Conservation (phyloP, 2,113 vertebrate species). For the Hymenochirus boettgeri region DNA sequence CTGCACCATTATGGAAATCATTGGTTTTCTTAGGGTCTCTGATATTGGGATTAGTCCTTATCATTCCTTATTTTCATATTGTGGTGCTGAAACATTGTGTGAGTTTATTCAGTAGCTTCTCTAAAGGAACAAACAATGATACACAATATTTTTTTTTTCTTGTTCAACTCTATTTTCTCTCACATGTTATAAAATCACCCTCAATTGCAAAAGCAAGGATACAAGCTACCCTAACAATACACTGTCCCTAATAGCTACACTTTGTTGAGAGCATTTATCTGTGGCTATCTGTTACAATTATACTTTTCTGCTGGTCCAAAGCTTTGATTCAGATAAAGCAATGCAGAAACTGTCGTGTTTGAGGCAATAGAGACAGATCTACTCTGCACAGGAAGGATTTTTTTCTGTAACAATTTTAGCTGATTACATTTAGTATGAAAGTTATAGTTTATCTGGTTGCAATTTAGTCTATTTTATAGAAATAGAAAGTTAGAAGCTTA, state of each 20-base stretch:
- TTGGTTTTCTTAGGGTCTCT: too few relatives aligned
- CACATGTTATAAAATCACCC: neutral
- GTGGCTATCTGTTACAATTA: neutral
- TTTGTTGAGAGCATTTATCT: neutral
- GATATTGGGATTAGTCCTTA: too few relatives aligned
- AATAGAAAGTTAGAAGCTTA: too few relatives aligned
- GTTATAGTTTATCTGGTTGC: neutral
- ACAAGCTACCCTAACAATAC: neutral
- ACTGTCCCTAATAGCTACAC: conserved; percentile 7
- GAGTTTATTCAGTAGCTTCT: neutral
- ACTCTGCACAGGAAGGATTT: neutral
- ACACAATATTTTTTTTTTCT: neutral
- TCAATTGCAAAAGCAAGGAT: conserved; percentile 1
- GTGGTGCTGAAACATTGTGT: neutral
- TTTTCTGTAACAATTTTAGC: neutral
- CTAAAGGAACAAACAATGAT: neutral
- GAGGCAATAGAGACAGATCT: neutral
- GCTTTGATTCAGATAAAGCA: conserved; percentile 1
- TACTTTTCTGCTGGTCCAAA: neutral
- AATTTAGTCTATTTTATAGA: neutral
- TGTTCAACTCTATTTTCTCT: neutral
- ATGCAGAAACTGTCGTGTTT: neutral
- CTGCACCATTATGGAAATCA: too few relatives aligned
- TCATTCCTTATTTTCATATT: too few relatives aligned
- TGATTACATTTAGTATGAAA: neutral